Conservation (phyloP, 2,797 vertebrate species). For the Chaenodraco wilsoni region DNA sequence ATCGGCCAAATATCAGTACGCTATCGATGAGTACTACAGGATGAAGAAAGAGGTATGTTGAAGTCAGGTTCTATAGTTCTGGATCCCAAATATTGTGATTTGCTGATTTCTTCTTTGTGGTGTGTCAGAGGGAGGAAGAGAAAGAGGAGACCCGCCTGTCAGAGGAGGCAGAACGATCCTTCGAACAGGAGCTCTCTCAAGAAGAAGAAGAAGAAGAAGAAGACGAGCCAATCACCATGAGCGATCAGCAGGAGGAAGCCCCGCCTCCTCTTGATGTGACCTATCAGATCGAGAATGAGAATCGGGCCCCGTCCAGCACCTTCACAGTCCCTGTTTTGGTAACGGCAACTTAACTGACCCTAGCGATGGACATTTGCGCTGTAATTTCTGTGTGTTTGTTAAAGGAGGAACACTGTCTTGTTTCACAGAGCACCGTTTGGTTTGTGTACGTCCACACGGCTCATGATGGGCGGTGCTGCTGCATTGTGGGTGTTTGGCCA, state of each 20-base stretch:
- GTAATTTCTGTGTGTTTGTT: constrained; percentile 40
- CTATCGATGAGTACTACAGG: constrained; percentile 96
- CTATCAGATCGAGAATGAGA: constrained; percentile 87
- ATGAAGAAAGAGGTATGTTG: constrained; percentile 93
- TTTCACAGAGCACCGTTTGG: constrained; percentile 65
- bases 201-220: constrained; percentile 40
- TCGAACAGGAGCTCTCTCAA: constrained; percentile 81
- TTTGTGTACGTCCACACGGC: constrained; percentile 56
- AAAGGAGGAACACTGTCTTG: constrained; percentile 51
- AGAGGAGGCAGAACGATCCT: constrained; percentile 89
- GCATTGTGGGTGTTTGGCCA: constrained; percentile 38
- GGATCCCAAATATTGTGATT: background rate
- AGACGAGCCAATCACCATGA: constrained; percentile 60
- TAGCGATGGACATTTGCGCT: background rate
- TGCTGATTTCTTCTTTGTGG: background rate
- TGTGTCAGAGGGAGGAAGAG: constrained; percentile 89
- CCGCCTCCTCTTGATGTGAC: constrained; percentile 82
- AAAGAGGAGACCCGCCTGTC: constrained; percentile 91
- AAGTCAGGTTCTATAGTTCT: background rate
- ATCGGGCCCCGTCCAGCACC: constrained; percentile 62
- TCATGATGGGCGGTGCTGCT: constrained; percentile 47
- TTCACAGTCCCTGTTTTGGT: constrained; percentile 84
- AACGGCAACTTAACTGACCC: constrained; percentile 82
- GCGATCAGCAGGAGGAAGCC: constrained; percentile 77
- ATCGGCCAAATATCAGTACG: constrained; percentile 97